Conservation (phyloP, 2,888 invertebrate genomes). For the Patella caerulea region DNA sequence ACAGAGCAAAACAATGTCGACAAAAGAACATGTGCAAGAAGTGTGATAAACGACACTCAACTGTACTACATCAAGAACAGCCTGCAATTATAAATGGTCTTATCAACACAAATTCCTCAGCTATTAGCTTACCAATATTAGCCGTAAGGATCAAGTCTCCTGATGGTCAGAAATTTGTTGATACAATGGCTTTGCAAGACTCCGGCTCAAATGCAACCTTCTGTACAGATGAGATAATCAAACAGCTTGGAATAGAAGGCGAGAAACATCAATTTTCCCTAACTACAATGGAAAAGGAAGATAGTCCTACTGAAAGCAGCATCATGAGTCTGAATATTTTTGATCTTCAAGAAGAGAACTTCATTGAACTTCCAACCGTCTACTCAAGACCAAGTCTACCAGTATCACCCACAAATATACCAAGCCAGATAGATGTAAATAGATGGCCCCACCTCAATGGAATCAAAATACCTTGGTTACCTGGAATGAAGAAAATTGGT, state of each 20-base stretch:
- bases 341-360: not conserved
- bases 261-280: conserved; percentile 11
- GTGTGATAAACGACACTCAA: not conserved
- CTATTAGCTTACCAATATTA: conserved; percentile 20
- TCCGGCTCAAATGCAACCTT: conserved; percentile 18
- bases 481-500: not conserved
- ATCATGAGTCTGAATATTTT: not conserved
- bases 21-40: not conserved
- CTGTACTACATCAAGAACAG: not conserved
- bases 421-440: conserved; percentile 8
- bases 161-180: not conserved
- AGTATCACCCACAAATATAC: not conserved
- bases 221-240: not conserved
- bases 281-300: conserved; percentile 14
- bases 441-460: not conserved
- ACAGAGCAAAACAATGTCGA: not conserved
- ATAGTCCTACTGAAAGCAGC: not conserved
- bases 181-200: conserved; percentile 22
- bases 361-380: not conserved
- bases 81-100: not conserved
- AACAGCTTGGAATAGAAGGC: not conserved
- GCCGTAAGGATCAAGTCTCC: conserved; percentile 17
- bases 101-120: not conserved
- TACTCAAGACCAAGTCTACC: conserved; percentile 6
- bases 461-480: not conserved